phyloP scores from a whole-genome alignment of 2,888 invertebrate species.

The Sarcophaga caerulescens region DNA sequence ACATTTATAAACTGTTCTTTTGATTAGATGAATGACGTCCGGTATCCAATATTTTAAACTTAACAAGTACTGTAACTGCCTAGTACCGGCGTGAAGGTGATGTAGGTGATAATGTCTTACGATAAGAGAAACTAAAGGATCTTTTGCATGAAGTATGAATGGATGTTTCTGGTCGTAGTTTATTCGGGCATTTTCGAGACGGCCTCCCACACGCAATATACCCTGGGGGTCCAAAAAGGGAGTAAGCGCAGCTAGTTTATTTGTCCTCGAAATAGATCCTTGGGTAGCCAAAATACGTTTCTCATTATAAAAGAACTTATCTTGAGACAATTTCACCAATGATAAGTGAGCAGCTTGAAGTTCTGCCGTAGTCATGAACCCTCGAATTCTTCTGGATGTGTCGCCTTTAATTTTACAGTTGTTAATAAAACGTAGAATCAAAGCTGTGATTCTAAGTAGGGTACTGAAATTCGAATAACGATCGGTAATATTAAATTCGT shows the following conservation, averaged over 20 bases:
- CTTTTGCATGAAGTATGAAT: conserved; percentile 19
- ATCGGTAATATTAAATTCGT: too few species aligned
- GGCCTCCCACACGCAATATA: conserved; percentile 29
- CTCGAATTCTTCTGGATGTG: not conserved
- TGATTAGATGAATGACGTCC: not conserved
- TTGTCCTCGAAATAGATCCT: too few species aligned
- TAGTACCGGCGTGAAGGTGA: conserved; percentile 13
- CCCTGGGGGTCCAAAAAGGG: too few species aligned
- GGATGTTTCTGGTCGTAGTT: conserved; percentile 30
- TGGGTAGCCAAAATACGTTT: too few species aligned
- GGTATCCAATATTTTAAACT: conserved; percentile 35
- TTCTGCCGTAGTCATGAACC: too few species aligned
- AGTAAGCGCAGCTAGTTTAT: too few species aligned
- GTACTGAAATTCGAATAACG: too few species aligned
- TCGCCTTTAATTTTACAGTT: not conserved
- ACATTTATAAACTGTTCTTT: too few species aligned
- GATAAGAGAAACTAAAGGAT: not conserved
- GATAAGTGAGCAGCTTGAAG: too few species aligned
- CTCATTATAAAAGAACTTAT: too few species aligned
- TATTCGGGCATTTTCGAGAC: conserved; percentile 19
- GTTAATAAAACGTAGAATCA: conserved; percentile 31
- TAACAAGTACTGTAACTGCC: conserved; percentile 19
- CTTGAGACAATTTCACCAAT: too few species aligned
- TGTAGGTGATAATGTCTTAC: not conserved
- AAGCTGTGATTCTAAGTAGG: not conserved